Evolutionary conservation across 2,113 vertebrate genomes (phyloP).

Genomic region (Pelecanus crispus): DNA sequence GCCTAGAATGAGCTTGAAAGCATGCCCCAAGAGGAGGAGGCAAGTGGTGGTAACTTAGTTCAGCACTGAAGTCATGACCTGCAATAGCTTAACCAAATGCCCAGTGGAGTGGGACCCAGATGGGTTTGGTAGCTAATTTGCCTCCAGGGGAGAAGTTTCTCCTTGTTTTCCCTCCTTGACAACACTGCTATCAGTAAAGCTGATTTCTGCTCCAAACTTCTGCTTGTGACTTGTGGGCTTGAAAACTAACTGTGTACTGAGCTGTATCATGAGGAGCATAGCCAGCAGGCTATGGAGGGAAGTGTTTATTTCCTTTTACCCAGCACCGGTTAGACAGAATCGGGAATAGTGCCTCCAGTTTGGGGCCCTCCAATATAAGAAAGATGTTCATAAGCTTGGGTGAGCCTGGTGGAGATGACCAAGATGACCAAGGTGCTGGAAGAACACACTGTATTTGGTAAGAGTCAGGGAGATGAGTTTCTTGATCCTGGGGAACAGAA

Average conservation of each 20-base stretch:
- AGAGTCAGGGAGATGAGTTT: neutral
- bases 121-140: neutral
- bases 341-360: neutral
- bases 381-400: neutral
- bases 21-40: neutral
- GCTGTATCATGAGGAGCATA: neutral
- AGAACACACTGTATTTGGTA: neutral
- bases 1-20: neutral
- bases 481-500: neutral
- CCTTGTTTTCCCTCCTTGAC: neutral
- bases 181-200: neutral
- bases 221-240: neutral
- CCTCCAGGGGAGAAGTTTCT: neutral
- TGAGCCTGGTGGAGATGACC: too few relatives aligned
- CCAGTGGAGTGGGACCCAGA: neutral
- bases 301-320: neutral
- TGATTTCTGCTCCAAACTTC: neutral
- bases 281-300: neutral
- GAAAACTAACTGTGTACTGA: neutral
- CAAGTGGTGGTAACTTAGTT: neutral
- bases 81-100: neutral
- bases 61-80: neutral
- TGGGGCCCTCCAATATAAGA: neutral
- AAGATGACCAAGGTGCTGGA: neutral
- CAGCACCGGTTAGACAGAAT: neutral